Evolutionary conservation across 2,888 invertebrate genomes (phyloP).

Genomic region (Limnephilus lunatus): DNA sequence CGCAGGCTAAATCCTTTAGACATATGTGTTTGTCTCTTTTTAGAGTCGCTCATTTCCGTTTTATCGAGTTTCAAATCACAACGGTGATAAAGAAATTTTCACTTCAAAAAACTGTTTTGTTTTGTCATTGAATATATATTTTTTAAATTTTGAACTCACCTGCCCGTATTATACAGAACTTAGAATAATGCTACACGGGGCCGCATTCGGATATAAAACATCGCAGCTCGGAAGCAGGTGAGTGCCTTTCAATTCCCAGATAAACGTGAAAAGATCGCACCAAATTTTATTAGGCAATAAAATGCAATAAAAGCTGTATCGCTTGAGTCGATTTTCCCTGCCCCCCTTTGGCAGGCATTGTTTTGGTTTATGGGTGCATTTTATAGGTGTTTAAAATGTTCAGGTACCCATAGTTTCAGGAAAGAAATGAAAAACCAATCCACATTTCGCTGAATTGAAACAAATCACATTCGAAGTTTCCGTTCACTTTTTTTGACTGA

Average conservation of each 20-base stretch:
- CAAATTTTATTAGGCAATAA: conserved; percentile 50
- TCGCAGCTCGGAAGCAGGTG: neutral
- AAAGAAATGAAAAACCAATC: conserved; percentile 13
- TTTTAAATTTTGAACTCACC: neutral
- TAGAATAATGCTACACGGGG: neutral
- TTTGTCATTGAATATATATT: too few relatives aligned
- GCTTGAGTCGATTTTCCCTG: conserved; percentile 37
- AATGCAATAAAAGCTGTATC: conserved; percentile 52
- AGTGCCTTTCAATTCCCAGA: conserved; percentile 6
- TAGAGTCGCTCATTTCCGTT: too few relatives aligned
- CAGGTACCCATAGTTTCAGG: conserved; percentile 12
- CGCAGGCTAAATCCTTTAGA: too few relatives aligned
- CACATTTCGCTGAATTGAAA: conserved; percentile 2
- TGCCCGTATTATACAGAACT: neutral
- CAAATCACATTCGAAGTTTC: neutral
- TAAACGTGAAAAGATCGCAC: conserved; percentile 29
- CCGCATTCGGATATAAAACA: conserved; percentile 37
- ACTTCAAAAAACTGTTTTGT: too few relatives aligned
- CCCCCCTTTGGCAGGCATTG: neutral
- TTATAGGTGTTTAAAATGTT: conserved; percentile 38
- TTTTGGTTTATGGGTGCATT: conserved; percentile 48
- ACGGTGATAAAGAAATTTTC: too few relatives aligned
- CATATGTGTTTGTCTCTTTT: too few relatives aligned
- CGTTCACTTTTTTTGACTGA: neutral
- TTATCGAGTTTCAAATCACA: too few relatives aligned